Percentiles rank a stretch among this genome's conserved stretches.
Conservation (phyloP, 2,797 vertebrate genomes). For the Luscinia luscinia region DNA sequence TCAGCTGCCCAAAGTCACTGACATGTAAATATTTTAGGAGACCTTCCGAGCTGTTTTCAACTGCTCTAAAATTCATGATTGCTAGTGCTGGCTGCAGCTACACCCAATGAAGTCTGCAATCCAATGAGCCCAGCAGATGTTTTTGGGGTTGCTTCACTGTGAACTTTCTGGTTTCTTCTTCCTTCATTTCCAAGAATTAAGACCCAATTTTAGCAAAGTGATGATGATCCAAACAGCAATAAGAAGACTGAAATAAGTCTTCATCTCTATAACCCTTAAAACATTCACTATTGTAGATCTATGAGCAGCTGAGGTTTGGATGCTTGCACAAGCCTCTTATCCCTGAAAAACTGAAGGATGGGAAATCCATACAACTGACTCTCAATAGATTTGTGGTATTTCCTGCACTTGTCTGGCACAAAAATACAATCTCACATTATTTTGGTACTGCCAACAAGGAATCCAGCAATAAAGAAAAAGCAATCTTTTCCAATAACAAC, state of each 20-base stretch:
- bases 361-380: background rate
- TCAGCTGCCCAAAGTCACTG: background rate
- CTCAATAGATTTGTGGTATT: slow-evolving; percentile 55
- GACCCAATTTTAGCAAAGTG: slow-evolving; percentile 56
- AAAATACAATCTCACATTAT: background rate
- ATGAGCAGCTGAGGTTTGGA: background rate
- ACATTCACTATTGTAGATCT: background rate
- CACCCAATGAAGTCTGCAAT: slow-evolving; percentile 25
- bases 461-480: background rate
- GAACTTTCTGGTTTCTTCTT: slow-evolving; percentile 53
- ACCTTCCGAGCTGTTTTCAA: background rate
- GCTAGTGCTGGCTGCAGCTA: background rate
- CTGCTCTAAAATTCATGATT: background rate
- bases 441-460: slow-evolving; percentile 16
- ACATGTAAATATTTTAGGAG: background rate
- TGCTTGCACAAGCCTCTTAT: background rate
- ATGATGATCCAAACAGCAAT: slow-evolving; percentile 4
- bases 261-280: background rate
- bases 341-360: slow-evolving; percentile 12
- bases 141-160: slow-evolving; percentile 50
- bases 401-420: slow-evolving; percentile 30
- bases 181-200: slow-evolving; percentile 57
- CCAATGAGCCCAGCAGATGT: slow-evolving; percentile 51
- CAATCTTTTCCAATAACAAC: background rate
- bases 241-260: slow-evolving; percentile 29